phyloP scores from a whole-genome alignment of 2,888 invertebrate genomes.

The Chrysolina oricalcia region DNA sequence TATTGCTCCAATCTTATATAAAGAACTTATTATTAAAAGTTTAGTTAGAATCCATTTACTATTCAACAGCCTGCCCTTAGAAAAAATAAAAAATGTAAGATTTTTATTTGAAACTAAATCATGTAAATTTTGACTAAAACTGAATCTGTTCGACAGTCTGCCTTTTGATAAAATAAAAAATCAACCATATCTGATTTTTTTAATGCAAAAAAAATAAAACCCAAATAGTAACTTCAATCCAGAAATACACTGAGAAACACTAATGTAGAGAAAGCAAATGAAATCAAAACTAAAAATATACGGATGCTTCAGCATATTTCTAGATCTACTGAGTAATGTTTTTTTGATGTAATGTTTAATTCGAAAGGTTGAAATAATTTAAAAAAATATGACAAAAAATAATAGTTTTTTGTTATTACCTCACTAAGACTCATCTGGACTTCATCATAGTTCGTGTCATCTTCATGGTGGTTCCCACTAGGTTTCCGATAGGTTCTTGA shows the following conservation, averaged over 20 bases:
- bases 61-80: too few relatives aligned
- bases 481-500: constrained; percentile 52
- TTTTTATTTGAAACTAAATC: too few relatives aligned
- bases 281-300: constrained; percentile 23
- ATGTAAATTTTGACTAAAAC: too few relatives aligned
- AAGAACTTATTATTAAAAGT: too few relatives aligned
- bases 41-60: too few relatives aligned
- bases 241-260: constrained; percentile 24
- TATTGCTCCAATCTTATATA: too few relatives aligned
- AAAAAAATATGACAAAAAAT: constrained; percentile 13
- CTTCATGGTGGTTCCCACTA: constrained; percentile 68
- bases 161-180: background rate
- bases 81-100: background rate
- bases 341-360: constrained; percentile 14
- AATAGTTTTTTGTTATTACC: constrained; percentile 65
- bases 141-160: too few relatives aligned
- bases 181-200: background rate
- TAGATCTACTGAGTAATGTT: constrained; percentile 25
- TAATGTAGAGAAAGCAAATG: constrained; percentile 35
- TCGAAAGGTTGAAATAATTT: background rate
- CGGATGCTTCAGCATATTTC: constrained; percentile 3
- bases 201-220: constrained; percentile 27
- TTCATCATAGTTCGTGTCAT: constrained; percentile 81
- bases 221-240: constrained; percentile 29
- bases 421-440: constrained; percentile 87